phyloP scores from a whole-genome alignment of 2,888 invertebrate genomes.

The Lepidochitona cinerea region DNA sequence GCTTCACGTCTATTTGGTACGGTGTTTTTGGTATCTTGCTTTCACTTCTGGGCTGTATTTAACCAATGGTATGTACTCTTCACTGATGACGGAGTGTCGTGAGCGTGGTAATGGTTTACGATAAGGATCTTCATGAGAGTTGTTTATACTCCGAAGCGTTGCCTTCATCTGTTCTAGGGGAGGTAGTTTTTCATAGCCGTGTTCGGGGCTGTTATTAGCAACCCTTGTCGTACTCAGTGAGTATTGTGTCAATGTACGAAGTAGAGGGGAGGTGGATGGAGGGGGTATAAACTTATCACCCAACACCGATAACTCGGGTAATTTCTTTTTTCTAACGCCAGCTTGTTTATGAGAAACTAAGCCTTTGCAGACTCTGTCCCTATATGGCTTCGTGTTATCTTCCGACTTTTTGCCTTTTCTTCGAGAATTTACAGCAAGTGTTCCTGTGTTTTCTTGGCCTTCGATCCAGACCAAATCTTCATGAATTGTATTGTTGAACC shows the following conservation, averaged over 20 bases:
- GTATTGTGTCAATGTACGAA: slow-evolving; percentile 58
- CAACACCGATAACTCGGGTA: slow-evolving; percentile 43
- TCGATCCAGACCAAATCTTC: slow-evolving; percentile 54
- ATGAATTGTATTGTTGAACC: slow-evolving; percentile 41
- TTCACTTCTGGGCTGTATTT: slow-evolving; percentile 58
- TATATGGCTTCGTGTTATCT: background rate
- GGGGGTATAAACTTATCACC: slow-evolving; percentile 54
- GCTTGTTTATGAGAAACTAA: background rate
- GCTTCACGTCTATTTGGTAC: background rate
- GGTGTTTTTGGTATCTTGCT: slow-evolving; percentile 30
- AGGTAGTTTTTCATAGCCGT: slow-evolving; percentile 44
- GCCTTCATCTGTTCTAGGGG: slow-evolving; percentile 57
- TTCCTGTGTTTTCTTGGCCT: slow-evolving; percentile 56
- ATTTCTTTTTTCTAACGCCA: background rate
- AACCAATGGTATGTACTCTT: slow-evolving; percentile 55
- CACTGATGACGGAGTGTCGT: slow-evolving; percentile 34
- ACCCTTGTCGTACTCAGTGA: slow-evolving; percentile 54
- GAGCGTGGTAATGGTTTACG: slow-evolving; percentile 14
- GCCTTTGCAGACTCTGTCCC: background rate
- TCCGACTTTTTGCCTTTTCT: slow-evolving; percentile 14
- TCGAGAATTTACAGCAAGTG: slow-evolving; percentile 36
- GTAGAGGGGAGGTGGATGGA: slow-evolving; percentile 47
- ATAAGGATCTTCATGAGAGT: slow-evolving; percentile 18
- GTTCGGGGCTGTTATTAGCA: slow-evolving; percentile 56
- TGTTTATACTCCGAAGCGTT: slow-evolving; percentile 51